phyloP scores from a whole-genome alignment of 2,797 vertebrate genomes.

The Muraenolepis orangiensis region DNA sequence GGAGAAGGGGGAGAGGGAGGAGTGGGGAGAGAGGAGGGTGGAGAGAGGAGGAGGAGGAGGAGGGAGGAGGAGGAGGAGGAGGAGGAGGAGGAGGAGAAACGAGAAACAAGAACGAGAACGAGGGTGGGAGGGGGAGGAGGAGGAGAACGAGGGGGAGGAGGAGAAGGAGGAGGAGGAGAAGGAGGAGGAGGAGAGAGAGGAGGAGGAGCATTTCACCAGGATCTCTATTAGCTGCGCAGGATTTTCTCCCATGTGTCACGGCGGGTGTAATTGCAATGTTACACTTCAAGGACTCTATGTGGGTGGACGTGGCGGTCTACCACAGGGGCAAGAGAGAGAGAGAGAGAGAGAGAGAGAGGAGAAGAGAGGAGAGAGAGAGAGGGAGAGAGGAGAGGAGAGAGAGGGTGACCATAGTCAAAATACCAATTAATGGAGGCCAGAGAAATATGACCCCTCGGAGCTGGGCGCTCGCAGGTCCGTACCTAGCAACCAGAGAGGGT shows the following conservation, averaged over 20 bases:
- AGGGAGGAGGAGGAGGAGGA: too few species aligned
- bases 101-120: not conserved
- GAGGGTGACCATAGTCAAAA: constrained; percentile 70
- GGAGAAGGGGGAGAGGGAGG: constrained; percentile 39
- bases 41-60: too few species aligned
- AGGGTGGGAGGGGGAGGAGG: too few species aligned
- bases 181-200: too few species aligned
- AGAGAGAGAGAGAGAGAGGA: too few species aligned
- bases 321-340: too few species aligned
- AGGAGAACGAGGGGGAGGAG: constrained; percentile 36
- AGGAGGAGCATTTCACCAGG: constrained; percentile 30
- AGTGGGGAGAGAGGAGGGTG: too few species aligned
- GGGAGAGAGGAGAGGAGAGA: too few species aligned
- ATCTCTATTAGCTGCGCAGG: constrained; percentile 68
- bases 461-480: constrained; percentile 57
- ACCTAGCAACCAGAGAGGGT: constrained; percentile 60
- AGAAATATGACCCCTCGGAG: constrained; percentile 60
- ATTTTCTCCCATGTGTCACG: constrained; percentile 70
- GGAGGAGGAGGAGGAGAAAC: constrained; percentile 31
- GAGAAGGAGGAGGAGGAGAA: constrained; percentile 1
- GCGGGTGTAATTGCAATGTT: constrained; percentile 75
- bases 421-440: constrained; percentile 74
- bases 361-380: too few species aligned
- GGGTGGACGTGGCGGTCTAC: constrained; percentile 62
- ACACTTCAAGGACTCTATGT: constrained; percentile 74